These are phyloP conservation scores for Dryadula phaetusa DNA, from an alignment of 2,888 invertebrate genomes.

Conservation along the genomic window DNA sequence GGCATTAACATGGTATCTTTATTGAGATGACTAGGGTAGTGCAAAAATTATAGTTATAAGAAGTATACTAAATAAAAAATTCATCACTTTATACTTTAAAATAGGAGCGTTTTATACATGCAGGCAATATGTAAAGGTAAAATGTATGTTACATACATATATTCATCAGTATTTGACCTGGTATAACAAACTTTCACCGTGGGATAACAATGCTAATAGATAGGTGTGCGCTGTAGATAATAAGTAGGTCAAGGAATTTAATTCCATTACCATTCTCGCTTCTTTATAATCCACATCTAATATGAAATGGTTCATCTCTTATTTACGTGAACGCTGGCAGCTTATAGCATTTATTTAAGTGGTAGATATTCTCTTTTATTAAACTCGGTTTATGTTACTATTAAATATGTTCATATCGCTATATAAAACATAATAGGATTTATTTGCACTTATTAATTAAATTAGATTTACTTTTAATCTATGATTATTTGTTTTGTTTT, in stretches of 20 bases:
- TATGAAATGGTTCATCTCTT: conserved; percentile 26
- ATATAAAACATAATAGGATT: neutral
- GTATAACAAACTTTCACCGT: too few species aligned
- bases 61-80: too few species aligned
- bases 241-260: conserved; percentile 37
- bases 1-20: too few species aligned
- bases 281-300: conserved; percentile 27
- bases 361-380: conserved; percentile 3
- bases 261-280: conserved; percentile 27
- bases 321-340: neutral
- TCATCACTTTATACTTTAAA: too few species aligned
- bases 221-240: conserved; percentile 2
- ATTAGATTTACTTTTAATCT: too few species aligned
- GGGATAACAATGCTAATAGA: conserved; percentile 9
- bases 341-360: neutral
- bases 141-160: neutral
- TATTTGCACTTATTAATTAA: neutral
- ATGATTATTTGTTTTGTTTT: too few species aligned
- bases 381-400: neutral
- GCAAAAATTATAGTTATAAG: too few species aligned
- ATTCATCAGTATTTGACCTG: neutral
- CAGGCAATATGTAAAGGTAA: neutral
- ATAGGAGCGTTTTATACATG: neutral
- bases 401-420: neutral
- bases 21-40: too few species aligned